Base-by-base conservation (phyloP, 2,113 vertebrate genomes). In the Formicarius rufipectus region DNA sequence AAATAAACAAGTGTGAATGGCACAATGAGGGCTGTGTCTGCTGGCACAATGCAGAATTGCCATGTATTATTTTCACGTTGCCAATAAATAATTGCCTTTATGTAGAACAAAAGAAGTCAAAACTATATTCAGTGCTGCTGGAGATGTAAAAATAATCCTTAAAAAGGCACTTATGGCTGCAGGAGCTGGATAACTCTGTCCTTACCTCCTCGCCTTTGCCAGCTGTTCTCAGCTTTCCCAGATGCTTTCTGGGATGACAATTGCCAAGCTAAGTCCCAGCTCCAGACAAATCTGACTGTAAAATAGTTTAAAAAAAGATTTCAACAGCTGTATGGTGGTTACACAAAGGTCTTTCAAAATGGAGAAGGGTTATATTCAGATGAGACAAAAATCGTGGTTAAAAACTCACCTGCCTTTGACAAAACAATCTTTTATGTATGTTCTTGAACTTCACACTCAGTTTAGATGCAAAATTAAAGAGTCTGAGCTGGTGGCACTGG, bases 21-120 rank as follows among this genome's bases (percentile, higher is more conserved):
- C 86, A 98, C 98, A 98, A 98, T 96, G 97, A 76, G 86, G 78
- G 90, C 96, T 95, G 86, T 98, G 97, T 98, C 97, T 66, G 80
- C 53, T 20, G 40, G 87, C 55, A 98, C 97, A 98, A 97, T 97
- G 80, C 96, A 89, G 96, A 96, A 96, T 91, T 88, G 97, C 96
- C 75, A 30, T 90, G 95, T 87, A 92, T 88, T 86, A 76, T 91
- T 64, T 94, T 78, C 94, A 56, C 63, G 5, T 49, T 50, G 84
- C 97, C 81, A 83, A 92, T 97, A 96, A 90, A 95, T 89, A 95
- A 96, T 95, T 95, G 96, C 94, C 95, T 97, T 90, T 90, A 68
- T 93, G 79, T 64, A 81, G 88, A 59, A 94, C 77, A 90, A 95
- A 94, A 87, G 91, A 93, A 93, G 89, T 69, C 93, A 96, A 86